Percentiles rank a stretch among this genome's conserved stretches.
These are phyloP conservation scores for Amblyjoppa proteus DNA, from an alignment of 2,888 invertebrate species.

Conservation along the genomic window DNA sequence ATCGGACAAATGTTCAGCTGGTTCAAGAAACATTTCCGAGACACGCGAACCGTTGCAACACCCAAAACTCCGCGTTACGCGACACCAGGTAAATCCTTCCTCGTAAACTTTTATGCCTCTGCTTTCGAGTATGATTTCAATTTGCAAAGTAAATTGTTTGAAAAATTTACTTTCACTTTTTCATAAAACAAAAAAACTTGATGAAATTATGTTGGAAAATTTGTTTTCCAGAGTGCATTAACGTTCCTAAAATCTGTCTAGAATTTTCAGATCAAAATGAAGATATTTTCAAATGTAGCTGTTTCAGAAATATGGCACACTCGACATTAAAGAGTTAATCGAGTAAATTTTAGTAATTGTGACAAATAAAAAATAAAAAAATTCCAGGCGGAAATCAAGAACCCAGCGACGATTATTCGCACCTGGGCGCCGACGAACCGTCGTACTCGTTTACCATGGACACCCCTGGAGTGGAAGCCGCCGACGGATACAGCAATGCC, in stretches of 20 bases:
- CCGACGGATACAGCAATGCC: conserved; percentile 86
- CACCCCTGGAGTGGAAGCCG: conserved; percentile 88
- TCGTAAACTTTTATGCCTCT: conserved; percentile 65
- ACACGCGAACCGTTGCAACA: conserved; percentile 88
- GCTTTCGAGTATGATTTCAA: background rate
- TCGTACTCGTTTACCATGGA: conserved; percentile 87
- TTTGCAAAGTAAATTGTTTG: too few relatives aligned
- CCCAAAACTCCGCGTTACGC: conserved; percentile 87
- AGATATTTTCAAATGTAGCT: too few relatives aligned
- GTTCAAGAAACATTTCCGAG: conserved; percentile 99
- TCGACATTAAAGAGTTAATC: background rate
- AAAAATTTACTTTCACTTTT: too few relatives aligned
- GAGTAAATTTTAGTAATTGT: background rate
- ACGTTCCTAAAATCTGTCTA: too few relatives aligned
- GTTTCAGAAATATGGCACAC: too few relatives aligned
- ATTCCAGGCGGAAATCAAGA: conserved; percentile 87
- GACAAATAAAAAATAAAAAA: too few relatives aligned
- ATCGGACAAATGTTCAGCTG: conserved; percentile 93
- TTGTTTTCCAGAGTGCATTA: too few relatives aligned
- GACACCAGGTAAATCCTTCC: conserved; percentile 83
- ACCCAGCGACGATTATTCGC: conserved; percentile 89
- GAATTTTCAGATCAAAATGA: too few relatives aligned
- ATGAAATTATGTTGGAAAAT: too few relatives aligned
- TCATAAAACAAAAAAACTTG: too few relatives aligned
- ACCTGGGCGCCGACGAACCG: conserved; percentile 89